Base-by-base conservation (phyloP, 2,113 vertebrate genomes). In the Aptenodytes forsteri region DNA sequence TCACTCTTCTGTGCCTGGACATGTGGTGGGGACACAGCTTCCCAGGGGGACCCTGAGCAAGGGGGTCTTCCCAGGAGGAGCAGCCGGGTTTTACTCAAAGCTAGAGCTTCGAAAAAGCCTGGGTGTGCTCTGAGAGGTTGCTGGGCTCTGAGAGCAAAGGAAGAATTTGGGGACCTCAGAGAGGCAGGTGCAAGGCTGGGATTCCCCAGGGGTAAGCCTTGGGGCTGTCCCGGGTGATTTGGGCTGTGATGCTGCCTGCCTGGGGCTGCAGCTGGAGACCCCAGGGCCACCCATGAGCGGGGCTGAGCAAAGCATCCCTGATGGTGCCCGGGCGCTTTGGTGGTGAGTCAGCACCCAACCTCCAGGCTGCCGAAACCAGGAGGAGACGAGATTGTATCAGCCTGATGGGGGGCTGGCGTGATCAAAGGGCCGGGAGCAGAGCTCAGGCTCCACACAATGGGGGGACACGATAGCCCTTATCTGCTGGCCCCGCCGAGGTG, bases 381-480 rank as follows among this genome's bases (percentile, higher is more conserved):
- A 96, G 89, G 62, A 69, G 89, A 90, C 16, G 10, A 96, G 97
- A 97, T 95, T 10, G 65, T 93, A 96, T 97, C 97, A 93, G 92
- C 66, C 40, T 78, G 77, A 78, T 92, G 90, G 65, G 80, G 86
- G 79, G 55, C 50, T 94, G 92, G n/a, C 0, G 30, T 83, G 96
- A 97, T 97, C 97, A 97, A 97, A 97, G 95, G 92, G 50, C 77
- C 7, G n/a, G 32, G 67, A 82, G 81, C 64, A 32, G 20, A 81
- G 75, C 73, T 88, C 54, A 14, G 58, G 79, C 91, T 71, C 91
- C 65, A 90, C 89, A 97, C 97, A 97, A 96, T 97, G 91, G 7
- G 2, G 59, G 66, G 59, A 72, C 59, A 32, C 0, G 85, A 97
- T 89, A 95, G 92, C 83, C 40, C 96, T 97, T 97, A 95, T 97